These are phyloP conservation scores for Ammodytes marinus DNA, from an alignment of 2,113 vertebrate species.

Conservation along the genomic window DNA sequence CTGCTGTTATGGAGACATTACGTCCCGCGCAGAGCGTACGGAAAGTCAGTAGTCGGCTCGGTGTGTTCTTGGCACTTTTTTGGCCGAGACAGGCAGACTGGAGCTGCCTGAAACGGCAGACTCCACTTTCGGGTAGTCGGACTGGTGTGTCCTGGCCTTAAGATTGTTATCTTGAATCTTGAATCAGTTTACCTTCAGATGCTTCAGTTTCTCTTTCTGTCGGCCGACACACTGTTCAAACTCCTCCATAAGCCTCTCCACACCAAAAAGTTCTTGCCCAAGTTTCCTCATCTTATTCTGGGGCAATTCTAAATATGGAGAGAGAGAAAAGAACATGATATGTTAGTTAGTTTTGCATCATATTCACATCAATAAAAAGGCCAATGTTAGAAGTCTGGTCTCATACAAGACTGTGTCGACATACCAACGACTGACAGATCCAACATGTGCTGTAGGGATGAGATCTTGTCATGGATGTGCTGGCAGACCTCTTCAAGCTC, in stretches of 20 bases:
- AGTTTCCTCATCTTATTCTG: slow-evolving; percentile 77
- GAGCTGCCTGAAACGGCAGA: too few species aligned
- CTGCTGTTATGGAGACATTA: too few species aligned
- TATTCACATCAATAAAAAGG: not conserved
- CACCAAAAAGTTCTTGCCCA: slow-evolving; percentile 68
- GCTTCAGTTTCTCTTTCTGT: slow-evolving; percentile 74
- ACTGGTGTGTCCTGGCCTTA: too few species aligned
- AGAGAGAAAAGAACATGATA: slow-evolving; percentile 1
- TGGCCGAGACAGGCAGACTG: too few species aligned
- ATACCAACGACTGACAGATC: slow-evolving; percentile 79
- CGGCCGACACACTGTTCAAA: slow-evolving; percentile 73
- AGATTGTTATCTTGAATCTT: too few species aligned
- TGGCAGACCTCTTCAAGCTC: slow-evolving; percentile 75
- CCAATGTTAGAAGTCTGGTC: not conserved
- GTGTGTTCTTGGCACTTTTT: too few species aligned
- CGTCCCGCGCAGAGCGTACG: too few species aligned
- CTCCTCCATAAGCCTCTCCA: slow-evolving; percentile 75
- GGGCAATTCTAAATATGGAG: slow-evolving; percentile 73
- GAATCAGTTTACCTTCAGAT: slow-evolving; percentile 77
- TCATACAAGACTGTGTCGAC: not conserved
- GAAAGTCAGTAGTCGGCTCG: too few species aligned
- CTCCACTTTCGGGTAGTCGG: too few species aligned
- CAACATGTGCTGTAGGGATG: slow-evolving; percentile 68
- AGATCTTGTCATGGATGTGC: slow-evolving; percentile 75
- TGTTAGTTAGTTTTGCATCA: not conserved